Percentiles rank a stretch among this genome's conserved stretches.
Evolutionary conservation across 2,888 invertebrate species (phyloP).

Genomic region (Ochropleura plecta): DNA sequence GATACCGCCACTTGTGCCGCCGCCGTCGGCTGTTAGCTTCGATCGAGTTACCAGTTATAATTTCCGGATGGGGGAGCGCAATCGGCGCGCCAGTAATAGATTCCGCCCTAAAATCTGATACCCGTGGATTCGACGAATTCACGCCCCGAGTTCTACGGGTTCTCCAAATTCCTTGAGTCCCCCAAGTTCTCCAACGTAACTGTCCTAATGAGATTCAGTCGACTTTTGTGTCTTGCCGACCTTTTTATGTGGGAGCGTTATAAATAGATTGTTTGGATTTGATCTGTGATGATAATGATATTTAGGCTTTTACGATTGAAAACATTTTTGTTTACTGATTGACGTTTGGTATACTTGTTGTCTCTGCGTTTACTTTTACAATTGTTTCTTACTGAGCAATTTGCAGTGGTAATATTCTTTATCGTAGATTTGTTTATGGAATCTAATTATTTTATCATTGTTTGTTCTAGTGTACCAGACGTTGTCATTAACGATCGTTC

Average conservation of each 20-base stretch:
- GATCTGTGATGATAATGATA: slow-evolving; percentile 11
- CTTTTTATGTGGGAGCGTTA: slow-evolving; percentile 38
- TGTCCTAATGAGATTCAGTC: slow-evolving; percentile 53
- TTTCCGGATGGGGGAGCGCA: slow-evolving; percentile 70
- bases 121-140: slow-evolving; percentile 51
- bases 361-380: not conserved
- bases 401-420: not conserved
- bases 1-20: slow-evolving; percentile 52
- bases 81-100: slow-evolving; percentile 69
- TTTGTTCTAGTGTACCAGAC: not conserved
- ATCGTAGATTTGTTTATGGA: not conserved
- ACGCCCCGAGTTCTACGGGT: slow-evolving; percentile 44
- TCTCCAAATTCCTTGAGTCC: slow-evolving; percentile 35
- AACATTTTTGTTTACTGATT: not conserved
- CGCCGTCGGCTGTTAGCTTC: slow-evolving; percentile 55
- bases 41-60: slow-evolving; percentile 73
- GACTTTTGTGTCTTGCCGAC: slow-evolving; percentile 40
- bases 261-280: slow-evolving; percentile 49
- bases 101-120: slow-evolving; percentile 70
- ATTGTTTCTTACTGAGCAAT: not conserved
- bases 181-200: slow-evolving; percentile 27
- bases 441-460: not conserved
- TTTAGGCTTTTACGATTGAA: slow-evolving; percentile 13
- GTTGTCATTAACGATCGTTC: not conserved
- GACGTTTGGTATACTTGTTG: not conserved